phyloP scores from a whole-genome alignment of 2,797 vertebrate genomes.

The Bovichtus diacanthus region DNA sequence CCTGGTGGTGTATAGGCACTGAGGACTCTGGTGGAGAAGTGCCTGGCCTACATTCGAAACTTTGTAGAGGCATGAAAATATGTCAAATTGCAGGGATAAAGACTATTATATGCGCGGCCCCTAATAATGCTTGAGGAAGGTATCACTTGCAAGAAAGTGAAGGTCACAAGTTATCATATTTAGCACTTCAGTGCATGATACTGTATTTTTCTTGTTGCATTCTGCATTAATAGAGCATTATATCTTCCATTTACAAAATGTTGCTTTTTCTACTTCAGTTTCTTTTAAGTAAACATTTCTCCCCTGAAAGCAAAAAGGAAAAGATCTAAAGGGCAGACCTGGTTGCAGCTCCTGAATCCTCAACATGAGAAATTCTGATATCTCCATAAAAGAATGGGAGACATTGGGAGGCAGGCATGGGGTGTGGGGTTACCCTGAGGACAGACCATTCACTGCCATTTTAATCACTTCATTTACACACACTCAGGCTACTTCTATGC shows the following conservation, averaged over 20 bases:
- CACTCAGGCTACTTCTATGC: conserved; percentile 72
- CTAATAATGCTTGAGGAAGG: background rate
- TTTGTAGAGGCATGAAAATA: conserved; percentile 42
- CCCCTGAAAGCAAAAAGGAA: background rate
- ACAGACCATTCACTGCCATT: conserved; percentile 70
- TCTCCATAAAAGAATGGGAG: conserved; percentile 27
- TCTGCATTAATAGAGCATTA: background rate
- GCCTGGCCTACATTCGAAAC: conserved; percentile 70
- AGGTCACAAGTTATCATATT: conserved; percentile 14
- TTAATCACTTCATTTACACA: conserved; percentile 77
- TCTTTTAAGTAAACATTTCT: background rate
- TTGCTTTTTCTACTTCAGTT: background rate
- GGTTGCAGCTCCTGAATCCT: background rate
- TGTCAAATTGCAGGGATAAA: conserved; percentile 47
- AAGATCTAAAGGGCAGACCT: background rate
- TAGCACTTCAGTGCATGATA: background rate
- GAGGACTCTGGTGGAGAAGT: conserved; percentile 38
- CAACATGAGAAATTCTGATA: conserved; percentile 28
- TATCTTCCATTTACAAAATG: background rate
- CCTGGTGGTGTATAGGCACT: conserved; percentile 28
- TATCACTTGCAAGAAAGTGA: background rate
- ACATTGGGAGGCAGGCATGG: background rate
- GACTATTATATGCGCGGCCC: conserved; percentile 17
- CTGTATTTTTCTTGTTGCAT: background rate
- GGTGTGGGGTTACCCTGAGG: conserved; percentile 47